Base-by-base conservation (phyloP, 53 echinoderm and acorn worm species). In the Patiria pectinifera region DNA sequence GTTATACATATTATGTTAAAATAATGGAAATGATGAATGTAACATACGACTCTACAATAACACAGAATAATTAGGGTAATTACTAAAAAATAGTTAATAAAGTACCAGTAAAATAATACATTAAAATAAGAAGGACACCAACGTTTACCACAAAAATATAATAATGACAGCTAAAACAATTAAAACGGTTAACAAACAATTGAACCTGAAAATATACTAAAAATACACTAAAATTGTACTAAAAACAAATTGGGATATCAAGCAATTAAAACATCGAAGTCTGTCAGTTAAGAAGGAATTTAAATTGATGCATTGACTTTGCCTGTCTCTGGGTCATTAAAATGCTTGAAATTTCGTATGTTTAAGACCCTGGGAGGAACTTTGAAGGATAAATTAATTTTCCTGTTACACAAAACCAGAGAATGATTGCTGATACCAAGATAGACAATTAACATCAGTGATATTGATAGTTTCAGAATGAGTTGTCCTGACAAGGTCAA, bases 401-500 rank as follows among this genome's bases (percentile, higher is more conserved):
- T 81, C 81, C 81, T 81, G 5, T 48, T 46, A 45, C 11, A 81
- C 12, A 81, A 12, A 45, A 81, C 81, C 81, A 81, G 35, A 48
- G 81, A 81, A 81, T 81, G 81, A 81, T 81, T 46, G 48, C 81
- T 81, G 12, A 81, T 35, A 12, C 81, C 81, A 11, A 81, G 48
- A 48, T 1, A 46, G 26, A 81, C n/a, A n/a, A n/a, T n/a, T 5
- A 46, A 81, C 45, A 81, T 81, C 45, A 10, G 15, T n/a, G 15
- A 10, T 18, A 72, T 10, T 72, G 15, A 72, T 16, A 72, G 6
- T 72, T 10, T 16, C 21, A 10, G 72, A 18, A 44, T 81, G 81
- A 4, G 45, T 44, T 9, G 81, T 45, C 12, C 35, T 0, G 48
- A 43, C 48, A 45, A 11, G 48, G 45, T 81, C 81, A 45, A 81